phyloP scores from a whole-genome alignment of 2,797 vertebrate species.

The Otolemur crassicaudatus region DNA sequence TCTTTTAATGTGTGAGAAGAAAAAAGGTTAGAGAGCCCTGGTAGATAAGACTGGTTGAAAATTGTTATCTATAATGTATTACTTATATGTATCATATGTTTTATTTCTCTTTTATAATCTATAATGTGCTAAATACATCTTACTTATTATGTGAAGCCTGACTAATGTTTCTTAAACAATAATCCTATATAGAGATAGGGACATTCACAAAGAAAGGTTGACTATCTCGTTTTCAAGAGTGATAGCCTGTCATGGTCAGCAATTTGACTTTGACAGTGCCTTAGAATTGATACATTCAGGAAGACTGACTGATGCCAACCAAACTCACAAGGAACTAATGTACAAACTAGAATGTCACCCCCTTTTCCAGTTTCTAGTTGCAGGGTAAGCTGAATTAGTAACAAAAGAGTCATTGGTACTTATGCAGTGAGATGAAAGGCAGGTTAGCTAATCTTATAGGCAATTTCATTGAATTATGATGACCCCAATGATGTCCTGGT shows the following conservation, averaged over 20 bases:
- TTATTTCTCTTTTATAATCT: constrained; percentile 17
- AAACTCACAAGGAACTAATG: constrained; percentile 51
- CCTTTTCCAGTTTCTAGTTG: constrained; percentile 45
- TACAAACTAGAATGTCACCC: constrained; percentile 27
- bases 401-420: constrained; percentile 32
- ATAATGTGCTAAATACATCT: neutral
- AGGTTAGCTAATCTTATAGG: constrained; percentile 33
- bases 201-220: neutral
- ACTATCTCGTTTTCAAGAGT: constrained; percentile 21
- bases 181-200: neutral
- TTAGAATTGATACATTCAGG: constrained; percentile 22
- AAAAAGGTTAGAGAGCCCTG: neutral
- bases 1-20: no score
- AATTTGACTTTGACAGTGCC: constrained; percentile 10
- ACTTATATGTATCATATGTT: neutral
- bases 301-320: constrained; percentile 4
- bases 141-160: constrained; percentile 28
- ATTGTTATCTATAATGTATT: neutral
- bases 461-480: constrained; percentile 24
- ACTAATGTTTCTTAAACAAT: constrained; percentile 54
- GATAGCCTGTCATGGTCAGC: neutral
- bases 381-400: constrained; percentile 39
- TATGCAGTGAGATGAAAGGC: constrained; percentile 33
- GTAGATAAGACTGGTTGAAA: neutral
- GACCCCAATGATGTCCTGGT: neutral